Percentiles rank a stretch among this genome's conserved stretches.
Evolutionary conservation across 2,113 vertebrate species (phyloP).

Genomic region (Gasterosteus nipponicus): DNA sequence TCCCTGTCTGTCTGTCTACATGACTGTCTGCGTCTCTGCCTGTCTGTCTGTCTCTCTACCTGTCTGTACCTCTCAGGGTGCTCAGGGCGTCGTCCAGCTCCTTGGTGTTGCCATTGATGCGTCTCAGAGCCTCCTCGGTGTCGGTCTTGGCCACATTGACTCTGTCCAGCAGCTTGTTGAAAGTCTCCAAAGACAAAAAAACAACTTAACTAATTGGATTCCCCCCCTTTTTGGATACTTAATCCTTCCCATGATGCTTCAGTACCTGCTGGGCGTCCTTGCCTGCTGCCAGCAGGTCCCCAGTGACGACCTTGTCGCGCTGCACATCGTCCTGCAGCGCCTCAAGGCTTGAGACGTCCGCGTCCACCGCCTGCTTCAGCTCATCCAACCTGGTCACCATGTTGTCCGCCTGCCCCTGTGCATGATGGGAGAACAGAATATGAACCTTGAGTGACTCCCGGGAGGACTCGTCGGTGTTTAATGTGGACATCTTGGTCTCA

Average conservation of each 20-base stretch:
- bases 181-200: constrained; percentile 72
- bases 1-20: not conserved
- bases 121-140: constrained; percentile 81
- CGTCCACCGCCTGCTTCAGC: constrained; percentile 34
- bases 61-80: constrained; percentile 83
- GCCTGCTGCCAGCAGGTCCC: constrained; percentile 55
- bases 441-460: not conserved
- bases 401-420: constrained; percentile 53
- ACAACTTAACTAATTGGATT: not conserved
- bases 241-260: not conserved
- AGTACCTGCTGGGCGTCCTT: constrained; percentile 71
- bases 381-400: constrained; percentile 49
- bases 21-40: not conserved
- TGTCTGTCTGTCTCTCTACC: not conserved
- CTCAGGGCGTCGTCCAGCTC: constrained; percentile 86
- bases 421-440: not conserved
- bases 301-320: constrained; percentile 11
- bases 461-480: not conserved
- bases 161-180: constrained; percentile 81
- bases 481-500: constrained; percentile 6
- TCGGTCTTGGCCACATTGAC: constrained; percentile 82
- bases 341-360: constrained; percentile 38
- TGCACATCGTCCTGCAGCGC: constrained; percentile 36
- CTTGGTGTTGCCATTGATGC: constrained; percentile 83
- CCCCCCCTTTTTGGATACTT: no score